Evolutionary conservation across 2,113 vertebrate genomes (phyloP).

Genomic region (Epinephelus lanceolatus): DNA sequence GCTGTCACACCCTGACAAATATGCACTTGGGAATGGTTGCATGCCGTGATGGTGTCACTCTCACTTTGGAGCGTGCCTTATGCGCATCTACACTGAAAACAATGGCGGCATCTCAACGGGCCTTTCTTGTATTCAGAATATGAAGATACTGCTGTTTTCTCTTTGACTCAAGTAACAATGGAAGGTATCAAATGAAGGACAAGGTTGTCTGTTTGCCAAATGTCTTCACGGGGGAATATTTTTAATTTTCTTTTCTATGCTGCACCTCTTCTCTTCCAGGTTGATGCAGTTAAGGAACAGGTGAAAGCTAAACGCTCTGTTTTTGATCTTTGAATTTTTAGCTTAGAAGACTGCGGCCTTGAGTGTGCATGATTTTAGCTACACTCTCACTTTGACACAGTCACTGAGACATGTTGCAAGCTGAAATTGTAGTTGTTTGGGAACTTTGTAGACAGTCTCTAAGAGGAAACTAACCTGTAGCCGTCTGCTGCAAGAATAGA

Average conservation of each 20-base stretch:
- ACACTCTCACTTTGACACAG: constrained; percentile 81
- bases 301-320: constrained; percentile 92
- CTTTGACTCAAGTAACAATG: too few species aligned
- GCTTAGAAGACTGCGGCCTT: constrained; percentile 90
- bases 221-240: constrained; percentile 81
- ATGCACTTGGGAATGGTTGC: too few species aligned
- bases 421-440: constrained; percentile 51
- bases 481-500: neutral
- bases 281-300: constrained; percentile 97
- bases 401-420: constrained; percentile 83
- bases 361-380: constrained; percentile 90
- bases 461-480: neutral
- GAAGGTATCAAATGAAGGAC: neutral
- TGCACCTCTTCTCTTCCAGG: constrained; percentile 96
- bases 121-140: neutral
- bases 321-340: constrained; percentile 75
- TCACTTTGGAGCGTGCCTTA: too few species aligned
- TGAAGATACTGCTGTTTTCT: neutral
- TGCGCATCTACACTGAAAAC: too few species aligned
- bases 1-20: too few species aligned
- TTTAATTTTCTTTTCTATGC: constrained; percentile 89
- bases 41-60: too few species aligned
- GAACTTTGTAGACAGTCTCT: neutral
- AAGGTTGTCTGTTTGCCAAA: neutral
- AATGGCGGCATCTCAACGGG: too few species aligned